These are phyloP conservation scores for Tridacna crocea DNA, from an alignment of 2,888 invertebrate species.

Conservation along the genomic window DNA sequence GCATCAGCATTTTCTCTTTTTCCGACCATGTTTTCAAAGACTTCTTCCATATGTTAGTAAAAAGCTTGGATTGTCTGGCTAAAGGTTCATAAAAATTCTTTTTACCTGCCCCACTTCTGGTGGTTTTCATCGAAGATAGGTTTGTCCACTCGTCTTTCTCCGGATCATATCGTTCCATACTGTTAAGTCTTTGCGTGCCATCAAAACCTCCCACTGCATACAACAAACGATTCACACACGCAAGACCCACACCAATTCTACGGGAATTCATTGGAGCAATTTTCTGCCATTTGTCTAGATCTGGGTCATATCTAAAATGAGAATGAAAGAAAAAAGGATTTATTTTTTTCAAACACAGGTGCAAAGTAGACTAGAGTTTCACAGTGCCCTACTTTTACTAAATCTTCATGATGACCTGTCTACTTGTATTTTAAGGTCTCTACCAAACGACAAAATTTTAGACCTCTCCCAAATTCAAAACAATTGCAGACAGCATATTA, in stretches of 20 bases:
- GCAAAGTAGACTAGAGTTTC: background rate
- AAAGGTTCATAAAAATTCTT: background rate
- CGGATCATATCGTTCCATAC: constrained; percentile 96
- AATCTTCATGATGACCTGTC: no score
- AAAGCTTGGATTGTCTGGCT: no score
- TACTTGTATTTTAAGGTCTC: no score
- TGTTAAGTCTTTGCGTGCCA: constrained; percentile 90
- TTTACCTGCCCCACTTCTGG: constrained; percentile 93
- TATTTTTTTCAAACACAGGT: background rate
- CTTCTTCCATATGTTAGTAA: no score
- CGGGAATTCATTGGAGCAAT: constrained; percentile 86
- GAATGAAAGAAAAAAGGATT: background rate
- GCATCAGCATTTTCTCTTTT: no score
- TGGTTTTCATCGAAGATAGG: constrained; percentile 91
- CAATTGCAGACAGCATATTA: no score
- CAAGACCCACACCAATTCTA: constrained; percentile 90
- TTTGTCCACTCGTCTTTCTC: constrained; percentile 95
- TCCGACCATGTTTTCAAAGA: no score
- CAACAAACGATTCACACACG: constrained; percentile 87
- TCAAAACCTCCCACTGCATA: constrained; percentile 95
- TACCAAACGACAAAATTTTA: background rate
- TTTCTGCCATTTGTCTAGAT: constrained; percentile 91
- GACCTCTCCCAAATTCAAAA: background rate
- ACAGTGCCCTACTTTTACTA: background rate
- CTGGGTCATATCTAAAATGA: constrained; percentile 91